Evolutionary conservation across 2,797 vertebrate species (phyloP).

Genomic region (Morelia viridis): DNA sequence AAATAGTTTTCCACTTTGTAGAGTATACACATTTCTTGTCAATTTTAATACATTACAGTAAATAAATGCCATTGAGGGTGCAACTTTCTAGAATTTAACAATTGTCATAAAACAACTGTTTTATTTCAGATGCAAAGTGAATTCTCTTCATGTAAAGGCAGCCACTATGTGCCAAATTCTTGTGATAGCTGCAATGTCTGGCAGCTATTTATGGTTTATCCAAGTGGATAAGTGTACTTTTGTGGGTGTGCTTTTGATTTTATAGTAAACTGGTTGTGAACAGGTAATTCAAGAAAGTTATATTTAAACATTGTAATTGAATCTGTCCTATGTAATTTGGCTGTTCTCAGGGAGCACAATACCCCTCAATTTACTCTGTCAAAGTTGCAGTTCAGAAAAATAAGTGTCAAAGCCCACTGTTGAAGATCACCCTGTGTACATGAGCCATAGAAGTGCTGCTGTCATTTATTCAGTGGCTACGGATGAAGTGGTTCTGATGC

Average conservation of each 20-base stretch:
- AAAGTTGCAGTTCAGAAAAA: conserved; percentile 25
- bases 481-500: neutral
- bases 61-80: conserved; percentile 23
- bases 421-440: neutral
- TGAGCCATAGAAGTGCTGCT: conserved; percentile 31
- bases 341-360: neutral
- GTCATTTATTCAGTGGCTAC: neutral
- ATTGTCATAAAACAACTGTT: conserved; percentile 45
- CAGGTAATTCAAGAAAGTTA: conserved; percentile 50
- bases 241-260: conserved; percentile 41
- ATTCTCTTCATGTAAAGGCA: conserved; percentile 18
- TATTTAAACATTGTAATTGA: conserved; percentile 58
- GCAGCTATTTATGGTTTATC: conserved; percentile 50
- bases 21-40: conserved; percentile 23
- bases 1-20: conserved; percentile 17
- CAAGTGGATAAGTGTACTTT: conserved; percentile 21
- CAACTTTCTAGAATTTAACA: conserved; percentile 42
- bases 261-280: conserved; percentile 51
- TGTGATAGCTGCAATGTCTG: conserved; percentile 44
- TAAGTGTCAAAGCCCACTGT: conserved; percentile 26
- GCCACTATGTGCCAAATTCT: conserved; percentile 44
- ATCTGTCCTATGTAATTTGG: conserved; percentile 46
- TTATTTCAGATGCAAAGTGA: conserved; percentile 49
- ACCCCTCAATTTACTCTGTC: conserved; percentile 29
- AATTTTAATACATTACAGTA: conserved; percentile 15